Percentiles rank a stretch among this genome's conserved stretches.
Conservation (phyloP, 2,113 vertebrate genomes). For the Naja naja region DNA sequence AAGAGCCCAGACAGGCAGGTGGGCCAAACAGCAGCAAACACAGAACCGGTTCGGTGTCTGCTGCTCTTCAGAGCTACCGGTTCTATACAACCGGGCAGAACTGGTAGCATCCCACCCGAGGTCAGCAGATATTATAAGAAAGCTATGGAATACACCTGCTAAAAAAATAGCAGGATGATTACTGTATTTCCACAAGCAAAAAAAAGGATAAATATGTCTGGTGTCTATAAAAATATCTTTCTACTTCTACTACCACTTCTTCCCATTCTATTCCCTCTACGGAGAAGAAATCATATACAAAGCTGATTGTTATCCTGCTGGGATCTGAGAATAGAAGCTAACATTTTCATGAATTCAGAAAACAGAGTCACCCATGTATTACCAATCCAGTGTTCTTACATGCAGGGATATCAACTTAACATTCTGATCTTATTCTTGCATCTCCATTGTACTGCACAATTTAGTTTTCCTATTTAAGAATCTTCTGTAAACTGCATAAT, state of each 20-base stretch:
- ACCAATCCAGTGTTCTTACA: background rate
- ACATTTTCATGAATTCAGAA: background rate
- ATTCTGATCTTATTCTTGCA: background rate
- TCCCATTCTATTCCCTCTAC: background rate
- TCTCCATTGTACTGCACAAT: background rate
- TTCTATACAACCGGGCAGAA: no score
- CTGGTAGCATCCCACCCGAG: no score
- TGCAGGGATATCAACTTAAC: background rate
- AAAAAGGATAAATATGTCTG: background rate
- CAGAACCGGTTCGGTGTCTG: no score
- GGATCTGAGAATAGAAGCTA: background rate
- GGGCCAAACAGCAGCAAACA: no score
- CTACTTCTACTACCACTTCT: background rate
- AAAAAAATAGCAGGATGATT: background rate
- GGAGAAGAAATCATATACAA: background rate
- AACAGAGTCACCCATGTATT: background rate
- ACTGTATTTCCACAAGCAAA: background rate
- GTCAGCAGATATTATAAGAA: background rate
- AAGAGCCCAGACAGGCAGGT: no score
- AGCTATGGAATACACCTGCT: background rate
- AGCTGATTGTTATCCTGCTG: background rate
- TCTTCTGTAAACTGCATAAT: background rate
- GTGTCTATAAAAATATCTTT: background rate
- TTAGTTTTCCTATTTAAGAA: background rate
- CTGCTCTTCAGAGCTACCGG: no score